Evolutionary conservation across 1,140 invertebrate species (phyloP), one percentile per base, ranked within the genome.

Genomic region (Pemphigus obesinymphae): DNA sequence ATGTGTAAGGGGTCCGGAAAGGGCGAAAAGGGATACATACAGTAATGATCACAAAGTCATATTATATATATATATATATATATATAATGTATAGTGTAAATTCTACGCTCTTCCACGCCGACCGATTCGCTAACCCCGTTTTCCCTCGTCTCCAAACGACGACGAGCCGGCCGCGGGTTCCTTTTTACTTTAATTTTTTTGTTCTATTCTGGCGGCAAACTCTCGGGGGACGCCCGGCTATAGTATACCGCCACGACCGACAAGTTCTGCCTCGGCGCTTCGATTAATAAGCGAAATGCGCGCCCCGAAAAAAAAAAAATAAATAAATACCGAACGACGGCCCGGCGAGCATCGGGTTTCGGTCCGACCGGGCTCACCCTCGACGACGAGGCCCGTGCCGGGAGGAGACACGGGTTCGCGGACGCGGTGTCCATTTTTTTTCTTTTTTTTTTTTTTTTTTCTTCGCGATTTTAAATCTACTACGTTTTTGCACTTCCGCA

Each of bases 151-250:
- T 40, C 68, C 40, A 1, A 13, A 26, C 6, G 40, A 20, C 58
- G 29, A 20, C 29, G 40, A 11, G 40, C 4, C 6, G 31, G 63
- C n/a, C 6, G 40, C 8, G 68, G 37, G 43, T 82, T 75, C 68
- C 31, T 78, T 78, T 78, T 78, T 55, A 78, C 75, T 78, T 78
- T 78, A 78, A 78, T 78, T 78, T 78, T 66, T 78, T 78, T 70
- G 75, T 78, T 55, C 66, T 58, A 78, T 78, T 58, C 26, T 34
- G 13, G 68, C 45, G 40, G 37, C 53, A n/a, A 53, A 55, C 20
- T 34, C 75, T 55, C 75, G 34, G 48, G 75, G 50, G 75, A 78
- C n/a, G n/a, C 48, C 4, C 31, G n/a, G 20, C 20, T 13, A 20
- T 29, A 13, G 50, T 40, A n/a, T n/a, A 26, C 45, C 72, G 29